A percentile compares a stretch with the other conserved stretches of the same genome.
These are phyloP conservation scores for Stictocephala bisonia DNA, from an alignment of 2,888 invertebrate species.

Conservation along the genomic window DNA sequence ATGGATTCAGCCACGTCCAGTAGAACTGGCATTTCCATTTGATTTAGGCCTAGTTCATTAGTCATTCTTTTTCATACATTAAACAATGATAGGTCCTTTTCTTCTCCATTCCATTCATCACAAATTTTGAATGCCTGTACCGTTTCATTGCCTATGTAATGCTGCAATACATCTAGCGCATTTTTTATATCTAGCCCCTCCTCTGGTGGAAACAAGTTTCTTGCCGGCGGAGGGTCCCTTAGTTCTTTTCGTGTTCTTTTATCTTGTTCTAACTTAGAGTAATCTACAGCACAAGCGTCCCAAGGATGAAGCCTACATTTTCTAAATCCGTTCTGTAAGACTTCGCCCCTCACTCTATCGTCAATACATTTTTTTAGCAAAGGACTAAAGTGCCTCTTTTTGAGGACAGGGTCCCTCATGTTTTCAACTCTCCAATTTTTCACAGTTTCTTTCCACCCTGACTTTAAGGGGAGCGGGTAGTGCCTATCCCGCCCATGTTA, in stretches of 20 bases:
- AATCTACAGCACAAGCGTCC: too few species aligned
- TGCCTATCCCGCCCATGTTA: too few species aligned
- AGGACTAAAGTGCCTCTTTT: constrained; percentile 35
- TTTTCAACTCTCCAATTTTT: constrained; percentile 57
- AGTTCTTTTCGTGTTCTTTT: too few species aligned
- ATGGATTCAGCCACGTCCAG: neutral
- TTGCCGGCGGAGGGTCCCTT: neutral
- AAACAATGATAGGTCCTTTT: constrained; percentile 18
- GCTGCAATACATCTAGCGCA: constrained; percentile 3
- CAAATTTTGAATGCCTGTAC: constrained; percentile 15
- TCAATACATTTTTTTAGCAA: constrained; percentile 38
- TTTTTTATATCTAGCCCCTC: neutral
- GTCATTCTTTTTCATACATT: constrained; percentile 24
- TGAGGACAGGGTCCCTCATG: constrained; percentile 4
- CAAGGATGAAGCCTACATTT: too few species aligned
- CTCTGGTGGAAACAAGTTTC: neutral
- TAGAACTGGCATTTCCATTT: neutral
- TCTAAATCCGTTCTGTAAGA: constrained; percentile 14
- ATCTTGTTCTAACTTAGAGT: neutral
- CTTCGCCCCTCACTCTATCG: neutral
- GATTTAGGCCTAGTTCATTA: neutral
- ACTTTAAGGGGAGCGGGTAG: too few species aligned
- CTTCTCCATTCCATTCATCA: constrained; percentile 22
- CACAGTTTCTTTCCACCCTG: constrained; percentile 59
- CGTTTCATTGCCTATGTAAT: neutral